Conservation (phyloP, 1,140 invertebrate species). For the Pachyrhynchus sulphureomaculatus region DNA sequence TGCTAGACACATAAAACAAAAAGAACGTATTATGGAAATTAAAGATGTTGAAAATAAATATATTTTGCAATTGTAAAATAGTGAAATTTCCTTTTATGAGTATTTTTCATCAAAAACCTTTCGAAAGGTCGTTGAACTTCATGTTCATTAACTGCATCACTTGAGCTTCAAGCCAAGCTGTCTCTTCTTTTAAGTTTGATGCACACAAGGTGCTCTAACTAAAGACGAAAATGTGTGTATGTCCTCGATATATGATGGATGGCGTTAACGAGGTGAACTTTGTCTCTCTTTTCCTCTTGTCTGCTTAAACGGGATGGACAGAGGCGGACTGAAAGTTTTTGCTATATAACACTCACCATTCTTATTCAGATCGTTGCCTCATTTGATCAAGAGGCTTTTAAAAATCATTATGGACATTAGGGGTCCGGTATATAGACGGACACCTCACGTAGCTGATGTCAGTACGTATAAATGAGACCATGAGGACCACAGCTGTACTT, state of each 20-base stretch:
- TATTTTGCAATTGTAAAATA: no score
- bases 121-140: slow-evolving; percentile 7
- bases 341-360: not conserved
- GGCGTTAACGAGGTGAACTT: slow-evolving; percentile 16
- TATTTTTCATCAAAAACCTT: no score
- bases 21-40: no score
- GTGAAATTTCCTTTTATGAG: no score
- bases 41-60: no score
- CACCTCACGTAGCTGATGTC: no score
- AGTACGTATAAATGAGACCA: no score
- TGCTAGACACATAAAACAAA: no score
- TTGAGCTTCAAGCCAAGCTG: slow-evolving; percentile 9
- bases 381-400: no score
- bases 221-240: slow-evolving; percentile 16
- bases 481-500: no score
- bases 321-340: not conserved
- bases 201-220: slow-evolving; percentile 8
- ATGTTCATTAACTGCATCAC: slow-evolving; percentile 15
- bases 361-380: not conserved
- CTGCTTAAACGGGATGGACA: not conserved
- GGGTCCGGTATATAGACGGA: no score
- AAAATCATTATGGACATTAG: no score
- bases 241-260: slow-evolving; percentile 25
- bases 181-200: not conserved
- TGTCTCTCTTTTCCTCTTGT: not conserved